These are phyloP conservation scores for Serripes groenlandicus DNA, from an alignment of 2,888 invertebrate species.

Conservation along the genomic window DNA sequence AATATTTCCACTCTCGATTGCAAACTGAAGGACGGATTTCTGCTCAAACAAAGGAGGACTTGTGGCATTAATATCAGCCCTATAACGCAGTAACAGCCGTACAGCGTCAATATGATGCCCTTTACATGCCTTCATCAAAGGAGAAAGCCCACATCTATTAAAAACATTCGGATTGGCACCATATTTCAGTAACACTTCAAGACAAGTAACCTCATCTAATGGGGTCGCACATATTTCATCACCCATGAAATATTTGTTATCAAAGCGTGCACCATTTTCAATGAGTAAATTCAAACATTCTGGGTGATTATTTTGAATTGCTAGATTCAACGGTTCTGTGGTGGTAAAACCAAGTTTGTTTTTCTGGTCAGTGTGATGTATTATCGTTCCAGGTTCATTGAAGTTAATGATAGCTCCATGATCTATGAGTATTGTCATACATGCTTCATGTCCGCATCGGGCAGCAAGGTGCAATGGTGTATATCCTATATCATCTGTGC, in stretches of 20 bases:
- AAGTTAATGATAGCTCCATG: conserved; percentile 94
- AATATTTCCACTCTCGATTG: conserved; percentile 92
- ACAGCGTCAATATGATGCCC: conserved; percentile 80
- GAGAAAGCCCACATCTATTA: conserved; percentile 95
- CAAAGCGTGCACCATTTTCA: conserved; percentile 95
- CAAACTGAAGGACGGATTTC: conserved; percentile 95
- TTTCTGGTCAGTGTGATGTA: conserved; percentile 86
- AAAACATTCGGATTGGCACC: conserved; percentile 96
- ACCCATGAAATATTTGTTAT: conserved; percentile 96
- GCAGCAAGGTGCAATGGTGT: conserved; percentile 96
- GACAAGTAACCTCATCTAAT: conserved; percentile 91
- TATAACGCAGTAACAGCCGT: conserved; percentile 90
- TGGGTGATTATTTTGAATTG: conserved; percentile 94
- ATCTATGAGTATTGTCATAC: conserved; percentile 89
- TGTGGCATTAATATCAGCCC: conserved; percentile 95
- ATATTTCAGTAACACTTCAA: conserved; percentile 93
- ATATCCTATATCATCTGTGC: conserved; percentile 95
- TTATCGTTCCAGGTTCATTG: conserved; percentile 89
- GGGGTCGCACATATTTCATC: conserved; percentile 95
- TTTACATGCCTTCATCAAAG: conserved; percentile 95
- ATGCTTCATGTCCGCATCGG: conserved; percentile 91
- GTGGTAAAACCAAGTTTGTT: conserved; percentile 77
- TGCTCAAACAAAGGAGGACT: conserved; percentile 95
- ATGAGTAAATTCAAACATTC: conserved; percentile 90
- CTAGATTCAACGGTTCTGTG: conserved; percentile 95